phyloP scores from a whole-genome alignment of 2,113 vertebrate genomes.

The Pygoscelis antarcticus region DNA sequence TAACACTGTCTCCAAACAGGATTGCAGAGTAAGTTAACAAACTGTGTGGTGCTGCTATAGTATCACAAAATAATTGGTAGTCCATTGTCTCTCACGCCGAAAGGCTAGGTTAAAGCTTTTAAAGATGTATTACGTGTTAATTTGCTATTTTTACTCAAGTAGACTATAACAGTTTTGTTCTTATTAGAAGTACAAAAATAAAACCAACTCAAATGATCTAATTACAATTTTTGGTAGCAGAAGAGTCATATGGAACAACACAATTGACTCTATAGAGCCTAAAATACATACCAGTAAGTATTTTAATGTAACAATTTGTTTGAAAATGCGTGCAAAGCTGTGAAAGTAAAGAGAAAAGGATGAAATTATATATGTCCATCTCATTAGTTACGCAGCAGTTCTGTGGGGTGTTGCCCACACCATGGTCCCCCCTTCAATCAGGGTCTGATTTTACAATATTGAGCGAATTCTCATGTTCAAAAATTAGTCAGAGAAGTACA shows the following conservation, averaged over 20 bases:
- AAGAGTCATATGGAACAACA: not conserved
- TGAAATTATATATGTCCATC: not conserved
- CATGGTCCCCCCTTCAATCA: not conserved
- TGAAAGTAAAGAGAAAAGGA: not conserved
- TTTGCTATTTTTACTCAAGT: constrained; percentile 8
- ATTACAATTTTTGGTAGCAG: not conserved
- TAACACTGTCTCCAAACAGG: not conserved
- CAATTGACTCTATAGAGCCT: not conserved
- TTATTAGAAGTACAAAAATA: constrained; percentile 23
- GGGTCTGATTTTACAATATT: not conserved
- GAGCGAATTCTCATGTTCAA: not conserved
- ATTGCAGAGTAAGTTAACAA: not conserved
- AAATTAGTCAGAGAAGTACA: not conserved
- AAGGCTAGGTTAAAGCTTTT: not conserved
- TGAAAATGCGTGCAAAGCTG: not conserved
- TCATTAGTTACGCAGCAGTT: not conserved
- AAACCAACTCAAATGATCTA: constrained; percentile 11
- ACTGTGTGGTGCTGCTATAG: not conserved
- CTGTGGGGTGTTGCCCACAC: not conserved
- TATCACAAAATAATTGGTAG: not conserved
- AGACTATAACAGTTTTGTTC: not conserved
- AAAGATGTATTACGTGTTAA: not conserved
- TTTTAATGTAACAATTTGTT: not conserved
- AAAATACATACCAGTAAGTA: not conserved
- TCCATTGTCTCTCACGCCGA: not conserved